Base-by-base conservation (phyloP, 2,797 vertebrate species). In the Peromyscus eremicus region DNA sequence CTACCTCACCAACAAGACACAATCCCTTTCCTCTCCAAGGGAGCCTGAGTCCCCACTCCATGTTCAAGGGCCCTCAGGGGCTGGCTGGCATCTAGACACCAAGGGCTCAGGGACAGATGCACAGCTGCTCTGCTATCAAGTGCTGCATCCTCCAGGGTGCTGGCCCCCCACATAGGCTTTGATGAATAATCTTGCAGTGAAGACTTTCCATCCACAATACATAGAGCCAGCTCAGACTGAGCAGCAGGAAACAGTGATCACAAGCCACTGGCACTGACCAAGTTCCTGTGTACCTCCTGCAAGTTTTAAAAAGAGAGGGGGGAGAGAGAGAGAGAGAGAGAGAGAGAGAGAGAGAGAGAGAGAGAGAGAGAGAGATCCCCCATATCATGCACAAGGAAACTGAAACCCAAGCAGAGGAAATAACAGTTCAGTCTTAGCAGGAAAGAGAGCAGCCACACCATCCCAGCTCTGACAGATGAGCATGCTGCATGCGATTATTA, bases 21-120 rank as follows among this genome's bases (percentile, higher is more conserved):
- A 10, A 29, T n/a, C 46, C 46, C 32, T 55, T 40, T 32, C 40
- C 34, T 2, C 43, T 14, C 80, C n/a, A 86, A 68, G 62, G 79
- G 62, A 49, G 75, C 80, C 49, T 0, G 0, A 55, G 75, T 49
- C 46, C 25, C 62, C 12, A 12, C 0, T 27, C 13, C 1, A 11
- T 5, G 23, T 25, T 0, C 46, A 62, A 68, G 49, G 55, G 37
- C n/a, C 66, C 29, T 75, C 0, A 0, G 0, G 37, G 90, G 79
- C 49, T 68, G 66, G 64, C 55, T 3, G 4, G 57, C 62, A 62
- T 6, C 27, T 23, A 10, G n/a, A 52, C 16, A 77, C 57, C 83
- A 32, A 71, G 88, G 60, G 32, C 14, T 70, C 52, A 37, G 55
- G 6, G 4, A 64, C 73, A 46, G 32, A n/a, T n/a, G 76, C 66